Evolutionary conservation across 2,113 vertebrate genomes (phyloP).

Genomic region (Vidua macroura): DNA sequence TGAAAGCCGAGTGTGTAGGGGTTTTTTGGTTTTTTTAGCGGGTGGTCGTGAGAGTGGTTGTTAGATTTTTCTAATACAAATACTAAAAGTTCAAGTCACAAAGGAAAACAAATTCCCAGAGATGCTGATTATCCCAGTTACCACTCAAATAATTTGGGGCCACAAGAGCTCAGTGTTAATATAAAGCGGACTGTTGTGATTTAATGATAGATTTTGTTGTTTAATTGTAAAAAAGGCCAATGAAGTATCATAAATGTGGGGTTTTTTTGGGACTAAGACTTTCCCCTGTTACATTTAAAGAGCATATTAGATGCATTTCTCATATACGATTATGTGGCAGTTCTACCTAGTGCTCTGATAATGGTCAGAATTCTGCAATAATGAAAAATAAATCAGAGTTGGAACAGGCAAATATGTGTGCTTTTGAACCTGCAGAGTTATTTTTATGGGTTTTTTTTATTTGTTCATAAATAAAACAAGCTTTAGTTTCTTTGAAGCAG

Average conservation of each 20-base stretch:
- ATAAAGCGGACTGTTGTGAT: neutral
- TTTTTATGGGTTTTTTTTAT: neutral
- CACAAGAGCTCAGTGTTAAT: neutral
- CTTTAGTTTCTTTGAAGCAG: neutral
- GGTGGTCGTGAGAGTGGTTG: accelerated
- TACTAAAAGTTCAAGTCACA: neutral
- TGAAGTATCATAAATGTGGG: neutral
- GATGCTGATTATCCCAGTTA: neutral
- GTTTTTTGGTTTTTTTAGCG: neutral
- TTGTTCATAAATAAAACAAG: neutral
- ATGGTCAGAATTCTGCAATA: constrained; percentile 3
- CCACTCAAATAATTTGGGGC: neutral
- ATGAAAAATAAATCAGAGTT: neutral
- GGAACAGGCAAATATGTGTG: neutral
- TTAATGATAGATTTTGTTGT: neutral
- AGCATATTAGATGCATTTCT: neutral
- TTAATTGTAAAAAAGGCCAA: neutral
- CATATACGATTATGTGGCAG: neutral
- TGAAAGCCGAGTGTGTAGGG: neutral
- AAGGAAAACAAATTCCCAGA: neutral
- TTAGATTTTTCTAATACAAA: neutral
- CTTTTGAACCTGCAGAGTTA: neutral
- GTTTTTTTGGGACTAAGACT: neutral
- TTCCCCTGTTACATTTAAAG: neutral
- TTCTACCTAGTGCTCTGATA: neutral